These are phyloP conservation scores for Rotaria macrura DNA, from an alignment of 2,888 invertebrate species.

Conservation along the genomic window DNA sequence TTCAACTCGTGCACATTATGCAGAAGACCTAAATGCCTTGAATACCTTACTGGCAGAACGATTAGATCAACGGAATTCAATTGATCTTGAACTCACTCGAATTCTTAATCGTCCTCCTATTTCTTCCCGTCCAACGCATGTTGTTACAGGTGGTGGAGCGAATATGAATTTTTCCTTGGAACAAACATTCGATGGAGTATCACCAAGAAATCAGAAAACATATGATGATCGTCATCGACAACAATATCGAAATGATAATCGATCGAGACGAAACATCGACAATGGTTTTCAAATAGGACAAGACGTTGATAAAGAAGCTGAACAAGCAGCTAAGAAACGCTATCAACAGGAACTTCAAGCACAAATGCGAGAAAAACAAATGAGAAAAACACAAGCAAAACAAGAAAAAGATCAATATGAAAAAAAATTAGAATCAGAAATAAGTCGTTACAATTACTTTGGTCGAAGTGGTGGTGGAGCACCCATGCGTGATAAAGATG, in stretches of 20 bases:
- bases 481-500: slow-evolving; percentile 32
- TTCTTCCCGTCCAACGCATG: neutral
- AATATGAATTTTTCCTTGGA: neutral
- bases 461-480: slow-evolving; percentile 32
- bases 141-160: neutral
- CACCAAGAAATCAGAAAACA: neutral
- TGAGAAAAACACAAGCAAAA: slow-evolving; percentile 29
- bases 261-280: neutral
- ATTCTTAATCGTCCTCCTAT: neutral
- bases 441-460: slow-evolving; percentile 21
- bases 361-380: slow-evolving; percentile 30
- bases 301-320: neutral
- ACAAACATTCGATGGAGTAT: neutral
- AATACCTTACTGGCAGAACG: neutral
- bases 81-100: neutral
- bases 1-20: neutral
- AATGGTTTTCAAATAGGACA: neutral
- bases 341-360: slow-evolving; percentile 30
- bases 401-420: slow-evolving; percentile 27
- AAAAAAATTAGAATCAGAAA: slow-evolving; percentile 24
- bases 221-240: neutral
- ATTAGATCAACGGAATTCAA: neutral
- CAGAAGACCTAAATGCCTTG: neutral
- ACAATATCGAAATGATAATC: neutral
- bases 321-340: slow-evolving; percentile 18